These are phyloP conservation scores for Rhagonycha lutea DNA, from an alignment of 2,888 invertebrate genomes.

Conservation along the genomic window DNA sequence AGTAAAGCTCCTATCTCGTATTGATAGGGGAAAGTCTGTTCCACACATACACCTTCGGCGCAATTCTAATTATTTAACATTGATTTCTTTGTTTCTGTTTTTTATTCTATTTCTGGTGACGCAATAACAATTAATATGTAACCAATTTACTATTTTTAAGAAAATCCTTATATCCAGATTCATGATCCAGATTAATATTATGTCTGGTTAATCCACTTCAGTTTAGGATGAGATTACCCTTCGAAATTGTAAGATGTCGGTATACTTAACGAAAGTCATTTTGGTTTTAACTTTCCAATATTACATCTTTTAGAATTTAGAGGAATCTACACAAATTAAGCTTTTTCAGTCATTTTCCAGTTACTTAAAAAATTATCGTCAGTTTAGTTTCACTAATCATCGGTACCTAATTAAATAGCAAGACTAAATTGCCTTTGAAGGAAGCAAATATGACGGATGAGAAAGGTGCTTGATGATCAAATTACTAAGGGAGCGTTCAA, in stretches of 20 bases:
- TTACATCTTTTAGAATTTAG: neutral
- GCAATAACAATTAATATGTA: neutral
- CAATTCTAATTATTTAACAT: slow-evolving; percentile 2
- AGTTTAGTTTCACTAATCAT: neutral
- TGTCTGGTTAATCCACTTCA: neutral
- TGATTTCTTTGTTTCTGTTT: neutral
- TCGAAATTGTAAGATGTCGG: neutral
- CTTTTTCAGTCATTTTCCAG: neutral
- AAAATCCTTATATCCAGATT: neutral
- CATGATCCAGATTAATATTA: neutral
- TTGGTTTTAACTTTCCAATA: neutral
- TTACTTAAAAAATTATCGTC: neutral
- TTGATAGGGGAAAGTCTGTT: neutral
- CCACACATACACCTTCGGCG: neutral
- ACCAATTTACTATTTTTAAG: neutral
- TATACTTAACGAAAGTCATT: neutral
- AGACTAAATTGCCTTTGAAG: neutral
- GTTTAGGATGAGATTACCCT: neutral
- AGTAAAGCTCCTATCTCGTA: slow-evolving; percentile 33
- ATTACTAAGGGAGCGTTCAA: neutral
- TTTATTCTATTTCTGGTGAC: neutral
- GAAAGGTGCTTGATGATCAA: neutral
- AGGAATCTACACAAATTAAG: neutral
- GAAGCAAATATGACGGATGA: neutral
- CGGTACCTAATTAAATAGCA: neutral